These are phyloP conservation scores for Napeogenes sylphis DNA, from an alignment of 2,888 invertebrate species.

Conservation along the genomic window DNA sequence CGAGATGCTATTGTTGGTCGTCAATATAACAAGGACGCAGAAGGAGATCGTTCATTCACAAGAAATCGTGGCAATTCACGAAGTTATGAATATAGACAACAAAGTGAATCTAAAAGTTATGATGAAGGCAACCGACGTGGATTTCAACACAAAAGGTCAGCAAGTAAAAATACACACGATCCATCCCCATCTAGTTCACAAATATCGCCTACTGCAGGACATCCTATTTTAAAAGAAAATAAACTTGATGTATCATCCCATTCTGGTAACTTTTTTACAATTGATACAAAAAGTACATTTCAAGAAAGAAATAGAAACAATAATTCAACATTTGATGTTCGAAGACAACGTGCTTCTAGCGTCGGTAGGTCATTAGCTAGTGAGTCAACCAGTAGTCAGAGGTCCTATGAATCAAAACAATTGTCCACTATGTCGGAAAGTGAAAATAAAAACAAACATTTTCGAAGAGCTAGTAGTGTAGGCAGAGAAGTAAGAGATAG, in stretches of 20 bases:
- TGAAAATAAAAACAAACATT: slow-evolving; percentile 35
- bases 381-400: slow-evolving; percentile 22
- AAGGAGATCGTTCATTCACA: slow-evolving; percentile 32
- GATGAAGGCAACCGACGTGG: slow-evolving; percentile 35
- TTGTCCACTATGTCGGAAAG: slow-evolving; percentile 10
- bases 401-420: slow-evolving; percentile 16
- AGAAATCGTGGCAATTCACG: slow-evolving; percentile 30
- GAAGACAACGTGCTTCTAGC: slow-evolving; percentile 59
- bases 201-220: neutral
- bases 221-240: slow-evolving; percentile 32
- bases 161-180: slow-evolving; percentile 1
- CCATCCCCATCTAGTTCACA: slow-evolving; percentile 8
- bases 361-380: slow-evolving; percentile 52
- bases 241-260: slow-evolving; percentile 46
- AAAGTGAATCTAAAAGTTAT: slow-evolving; percentile 33
- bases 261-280: slow-evolving; percentile 52
- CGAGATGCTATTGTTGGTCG: slow-evolving; percentile 38
- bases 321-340: slow-evolving; percentile 42
- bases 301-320: slow-evolving; percentile 43
- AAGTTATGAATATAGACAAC: slow-evolving; percentile 28
- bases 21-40: slow-evolving; percentile 34
- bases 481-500: slow-evolving; percentile 45
- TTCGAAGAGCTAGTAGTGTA: slow-evolving; percentile 58
- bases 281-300: slow-evolving; percentile 62
- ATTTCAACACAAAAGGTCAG: slow-evolving; percentile 43